Base-by-base conservation (phyloP, 2,113 vertebrate genomes). In the Paralichthys olivaceus region DNA sequence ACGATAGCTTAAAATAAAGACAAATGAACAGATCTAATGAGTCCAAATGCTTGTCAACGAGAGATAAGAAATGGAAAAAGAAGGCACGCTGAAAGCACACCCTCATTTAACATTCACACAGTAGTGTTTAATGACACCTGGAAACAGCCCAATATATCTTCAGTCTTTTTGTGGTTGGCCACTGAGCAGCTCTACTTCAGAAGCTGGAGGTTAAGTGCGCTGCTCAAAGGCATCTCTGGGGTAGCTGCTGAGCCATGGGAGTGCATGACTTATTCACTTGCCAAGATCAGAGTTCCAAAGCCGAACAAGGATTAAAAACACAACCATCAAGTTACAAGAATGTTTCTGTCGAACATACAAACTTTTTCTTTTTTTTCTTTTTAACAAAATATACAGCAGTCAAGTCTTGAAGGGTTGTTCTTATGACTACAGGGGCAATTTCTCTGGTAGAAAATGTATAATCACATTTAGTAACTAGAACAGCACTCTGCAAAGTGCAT, bases 121-220 rank as follows among this genome's bases (percentile, higher is more conserved):
- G 15, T 13, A 45, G 54, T 63, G 57, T 79, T 64, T 81, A 79
- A 81, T 79, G 66, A 60, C 62, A 61, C 22, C 64, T 76, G 75
- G 53, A 79, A 80, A 62, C 32, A 4, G 68, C 60, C 72, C 72
- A 72, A 54, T 56, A 57, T 67, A 56, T 72, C 63, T 62, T 49
- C 69, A 65, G 78, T 32, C 80, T 19, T 75, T 77, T 69, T 72
- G 70, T 47, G 61, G 54, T 59, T 45, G 37, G 59, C 65, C 43
- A 55, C 62, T 54, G 62, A 79, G 74, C 69, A 59, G 55, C 69
- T 75, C 59, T 12, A 19, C 70, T 72, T 84, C 64, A 80, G 61
- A 72, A 74, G 74, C 69, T 64, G 77, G 71, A 81, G 87, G 74
- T 87, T 84, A 83, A 66, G 56, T 70, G 62, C 55, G 69, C 62